These are phyloP conservation scores for Agelas oroides DNA, from an alignment of 37 sponge, comb jelly and placozoan species.

Conservation along the genomic window DNA sequence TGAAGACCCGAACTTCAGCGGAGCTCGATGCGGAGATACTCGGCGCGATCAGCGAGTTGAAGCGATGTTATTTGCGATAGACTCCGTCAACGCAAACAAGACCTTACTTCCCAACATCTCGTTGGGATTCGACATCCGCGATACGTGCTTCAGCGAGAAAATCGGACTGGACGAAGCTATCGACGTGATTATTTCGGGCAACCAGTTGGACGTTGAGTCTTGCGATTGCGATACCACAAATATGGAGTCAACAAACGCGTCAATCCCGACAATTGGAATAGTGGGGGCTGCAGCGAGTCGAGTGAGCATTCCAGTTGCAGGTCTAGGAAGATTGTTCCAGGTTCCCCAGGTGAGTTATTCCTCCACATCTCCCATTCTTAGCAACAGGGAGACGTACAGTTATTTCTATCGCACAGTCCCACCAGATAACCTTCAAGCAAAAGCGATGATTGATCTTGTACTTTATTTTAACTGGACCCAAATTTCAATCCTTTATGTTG, in stretches of 20 bases:
- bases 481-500: conserved; percentile 8
- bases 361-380: conserved; percentile 67
- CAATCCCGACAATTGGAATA: conserved; percentile 41
- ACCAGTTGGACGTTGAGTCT: background rate
- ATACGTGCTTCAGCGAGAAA: conserved; percentile 70
- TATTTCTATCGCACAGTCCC: conserved; percentile 83
- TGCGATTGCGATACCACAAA: background rate
- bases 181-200: conserved; percentile 33
- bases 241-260: background rate
- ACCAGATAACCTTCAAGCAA: conserved; percentile 67
- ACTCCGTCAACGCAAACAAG: conserved; percentile 60
- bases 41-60: conserved; percentile 67
- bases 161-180: conserved; percentile 67
- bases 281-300: conserved; percentile 74
- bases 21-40: conserved; percentile 6
- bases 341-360: conserved; percentile 80
- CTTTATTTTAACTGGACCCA: conserved; percentile 55
- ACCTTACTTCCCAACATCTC: conserved; percentile 46
- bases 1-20: background rate
- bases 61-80: conserved; percentile 81
- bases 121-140: conserved; percentile 80
- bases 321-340: conserved; percentile 57
- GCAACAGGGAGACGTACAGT: conserved; percentile 58
- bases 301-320: conserved; percentile 55
- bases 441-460: conserved; percentile 78